Percentiles rank a stretch among this genome's conserved stretches.
Conservation (phyloP, 2,797 vertebrate genomes). For the Jordanella pulchra region DNA sequence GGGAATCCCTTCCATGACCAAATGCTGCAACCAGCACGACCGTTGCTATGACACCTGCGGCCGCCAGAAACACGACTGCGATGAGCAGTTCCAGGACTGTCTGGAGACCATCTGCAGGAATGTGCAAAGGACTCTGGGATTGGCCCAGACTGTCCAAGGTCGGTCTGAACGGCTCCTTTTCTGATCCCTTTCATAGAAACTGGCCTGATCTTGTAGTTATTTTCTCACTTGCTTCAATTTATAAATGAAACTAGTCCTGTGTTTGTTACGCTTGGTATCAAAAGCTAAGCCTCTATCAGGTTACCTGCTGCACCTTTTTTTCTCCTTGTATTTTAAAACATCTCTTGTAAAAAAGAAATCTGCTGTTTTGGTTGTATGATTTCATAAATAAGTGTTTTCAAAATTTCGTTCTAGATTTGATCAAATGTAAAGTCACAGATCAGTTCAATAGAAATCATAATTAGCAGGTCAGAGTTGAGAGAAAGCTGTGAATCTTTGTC, state of each 20-base stretch:
- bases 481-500: neutral
- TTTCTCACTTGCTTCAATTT: too few species aligned
- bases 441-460: neutral
- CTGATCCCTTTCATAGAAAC: neutral
- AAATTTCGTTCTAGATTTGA: neutral
- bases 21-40: constrained; percentile 95
- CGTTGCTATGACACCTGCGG: constrained; percentile 95
- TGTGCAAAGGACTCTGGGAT: constrained; percentile 89
- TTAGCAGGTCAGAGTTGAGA: neutral
- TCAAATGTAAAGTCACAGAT: neutral
- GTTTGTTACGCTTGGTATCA: too few species aligned
- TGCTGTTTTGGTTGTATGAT: too few species aligned
- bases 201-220: too few species aligned
- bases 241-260: too few species aligned
- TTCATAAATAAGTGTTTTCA: too few species aligned
- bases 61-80: constrained; percentile 89
- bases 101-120: constrained; percentile 91
- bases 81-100: constrained; percentile 90
- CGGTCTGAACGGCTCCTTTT: neutral
- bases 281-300: too few species aligned
- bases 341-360: too few species aligned
- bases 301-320: too few species aligned
- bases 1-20: constrained; percentile 96
- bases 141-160: constrained; percentile 91
- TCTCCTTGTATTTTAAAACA: too few species aligned